phyloP scores from a whole-genome alignment of 2,888 invertebrate species.

The Spicauda simplicius region DNA sequence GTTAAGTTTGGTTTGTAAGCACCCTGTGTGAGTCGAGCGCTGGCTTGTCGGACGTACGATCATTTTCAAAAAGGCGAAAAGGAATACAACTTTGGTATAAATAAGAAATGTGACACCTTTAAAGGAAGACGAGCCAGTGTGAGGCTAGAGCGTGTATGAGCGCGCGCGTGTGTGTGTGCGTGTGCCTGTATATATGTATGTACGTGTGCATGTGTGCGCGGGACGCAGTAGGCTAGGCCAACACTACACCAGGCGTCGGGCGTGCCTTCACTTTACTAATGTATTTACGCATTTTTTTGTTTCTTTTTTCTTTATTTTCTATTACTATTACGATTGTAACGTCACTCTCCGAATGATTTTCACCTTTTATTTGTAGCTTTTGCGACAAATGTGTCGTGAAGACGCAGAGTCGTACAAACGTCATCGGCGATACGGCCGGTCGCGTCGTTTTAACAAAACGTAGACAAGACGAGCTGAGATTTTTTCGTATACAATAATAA shows the following conservation, averaged over 20 bases:
- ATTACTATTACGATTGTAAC: slow-evolving; percentile 42
- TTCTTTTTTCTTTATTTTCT: slow-evolving; percentile 51
- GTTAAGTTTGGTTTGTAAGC: slow-evolving; percentile 73
- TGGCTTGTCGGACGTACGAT: slow-evolving; percentile 35
- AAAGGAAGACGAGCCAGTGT: slow-evolving; percentile 11
- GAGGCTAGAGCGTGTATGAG: slow-evolving; percentile 2
- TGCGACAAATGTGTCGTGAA: neutral
- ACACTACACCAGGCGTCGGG: slow-evolving; percentile 67
- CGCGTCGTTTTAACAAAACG: slow-evolving; percentile 39
- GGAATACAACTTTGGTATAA: no score
- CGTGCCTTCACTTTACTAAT: slow-evolving; percentile 69
- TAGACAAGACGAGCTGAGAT: slow-evolving; percentile 18
- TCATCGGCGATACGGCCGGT: neutral
- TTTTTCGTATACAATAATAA: slow-evolving; percentile 10
- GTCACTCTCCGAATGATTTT: slow-evolving; percentile 52
- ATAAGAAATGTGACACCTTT: no score
- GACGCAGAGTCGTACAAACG: neutral
- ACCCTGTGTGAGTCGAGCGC: slow-evolving; percentile 58
- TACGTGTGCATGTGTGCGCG: slow-evolving; percentile 53
- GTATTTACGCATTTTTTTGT: slow-evolving; percentile 69
- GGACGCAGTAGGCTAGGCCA: neutral
- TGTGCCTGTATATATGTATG: slow-evolving; percentile 54
- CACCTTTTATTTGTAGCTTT: slow-evolving; percentile 69
- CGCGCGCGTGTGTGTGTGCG: slow-evolving; percentile 43
- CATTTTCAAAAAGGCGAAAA: neutral